Evolutionary conservation across 1,140 invertebrate species (phyloP), one percentile per base, ranked within the genome.

Genomic region (Drosophila nasuta): DNA sequence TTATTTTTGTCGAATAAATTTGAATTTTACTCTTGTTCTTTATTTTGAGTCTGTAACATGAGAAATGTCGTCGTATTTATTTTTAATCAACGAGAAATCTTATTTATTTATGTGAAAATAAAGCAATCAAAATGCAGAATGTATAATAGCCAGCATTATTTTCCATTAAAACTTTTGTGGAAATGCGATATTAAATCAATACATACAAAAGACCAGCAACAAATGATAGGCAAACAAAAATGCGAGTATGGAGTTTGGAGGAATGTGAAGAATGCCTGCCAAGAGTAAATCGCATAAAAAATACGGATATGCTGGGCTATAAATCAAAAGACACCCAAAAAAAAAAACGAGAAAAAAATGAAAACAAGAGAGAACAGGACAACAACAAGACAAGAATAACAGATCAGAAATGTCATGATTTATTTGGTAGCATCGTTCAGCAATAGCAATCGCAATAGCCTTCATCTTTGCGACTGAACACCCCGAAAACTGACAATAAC

Each of bases 321-420:
- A 75, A 75, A 75, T 75, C 72, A 75, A 58, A 46, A 10, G 25
- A 48, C 6, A 25, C 30, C 13, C 54, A 43, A 52, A 4, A 43
- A 30, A 4, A 43, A 30, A 25, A 46, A 28, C 15, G 2, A 49
- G 11, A 11, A 57, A 49, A 57, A 64, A 35, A 10, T 28, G 15
- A 65, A 5, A 46, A 56, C 49, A 43, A 43, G n/a, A 65, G 49
- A 2, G 11, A n/a, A 5, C 5, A 33, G 1, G 28, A 3, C 17
- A 67, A 67, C 35, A 11, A 11, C 38, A 58, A 20, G 41, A 38
- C 45, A 58, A 60, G 45, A 51, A 51, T 17, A 35, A 46, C 28
- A 67, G 51, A 68, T 60, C 46, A 54, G 64, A 60, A 60, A 74
- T 68, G 56, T 52, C 25, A 74, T 69, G 65, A 74, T 74, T 74